A percentile compares a stretch with the other conserved stretches of the same genome.
Evolutionary conservation across 2,888 invertebrate genomes (phyloP).

Genomic region (Drosophila niveifrons): DNA sequence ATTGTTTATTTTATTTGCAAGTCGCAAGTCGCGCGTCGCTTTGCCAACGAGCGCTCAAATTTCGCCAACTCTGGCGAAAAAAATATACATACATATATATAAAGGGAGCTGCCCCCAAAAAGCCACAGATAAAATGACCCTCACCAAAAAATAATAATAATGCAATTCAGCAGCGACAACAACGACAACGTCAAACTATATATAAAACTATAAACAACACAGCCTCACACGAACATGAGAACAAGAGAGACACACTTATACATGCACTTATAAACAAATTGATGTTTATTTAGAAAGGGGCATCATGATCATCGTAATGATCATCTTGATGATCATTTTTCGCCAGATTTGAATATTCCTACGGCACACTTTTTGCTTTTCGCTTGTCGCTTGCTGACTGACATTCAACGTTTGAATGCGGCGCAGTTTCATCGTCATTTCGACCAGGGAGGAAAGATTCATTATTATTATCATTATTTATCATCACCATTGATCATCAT

Average conservation of each 20-base stretch:
- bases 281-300: constrained; percentile 72
- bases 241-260: constrained; percentile 4
- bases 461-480: constrained; percentile 18
- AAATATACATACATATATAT: background rate
- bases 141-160: constrained; percentile 72
- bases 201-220: constrained; percentile 34
- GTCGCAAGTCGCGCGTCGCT: constrained; percentile 63
- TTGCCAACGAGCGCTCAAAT: constrained; percentile 52
- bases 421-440: constrained; percentile 56
- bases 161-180: constrained; percentile 65
- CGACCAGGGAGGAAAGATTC: constrained; percentile 6
- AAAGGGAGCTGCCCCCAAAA: constrained; percentile 47
- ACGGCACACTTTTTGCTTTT: constrained; percentile 49
- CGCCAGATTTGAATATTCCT: constrained; percentile 30
- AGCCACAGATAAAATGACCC: constrained; percentile 39
- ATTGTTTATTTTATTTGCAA: constrained; percentile 22
- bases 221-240: constrained; percentile 3
- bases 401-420: constrained; percentile 66
- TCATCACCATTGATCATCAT: background rate
- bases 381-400: constrained; percentile 42
- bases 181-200: constrained; percentile 39
- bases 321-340: constrained; percentile 35
- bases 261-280: constrained; percentile 61
- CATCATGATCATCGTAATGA: constrained; percentile 21
- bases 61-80: constrained; percentile 61